Conservation (phyloP, 2,797 vertebrate genomes). For the Rhabdophis nuchalis region DNA sequence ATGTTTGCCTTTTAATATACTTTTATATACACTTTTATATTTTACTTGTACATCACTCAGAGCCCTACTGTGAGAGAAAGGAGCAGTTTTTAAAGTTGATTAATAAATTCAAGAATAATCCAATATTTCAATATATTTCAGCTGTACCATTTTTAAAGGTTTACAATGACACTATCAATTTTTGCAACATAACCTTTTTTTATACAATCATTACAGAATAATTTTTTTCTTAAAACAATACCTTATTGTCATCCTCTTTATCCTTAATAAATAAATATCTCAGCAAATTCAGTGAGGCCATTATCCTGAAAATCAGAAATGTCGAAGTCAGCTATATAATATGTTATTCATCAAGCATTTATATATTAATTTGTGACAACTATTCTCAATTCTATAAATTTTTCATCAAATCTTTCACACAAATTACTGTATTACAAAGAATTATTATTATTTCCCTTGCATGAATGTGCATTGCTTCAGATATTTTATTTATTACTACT, state of each 20-base stretch:
- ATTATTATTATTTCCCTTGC: not conserved
- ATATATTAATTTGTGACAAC: not conserved
- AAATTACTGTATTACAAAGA: not conserved
- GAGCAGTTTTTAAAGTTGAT: not conserved
- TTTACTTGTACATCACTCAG: not conserved
- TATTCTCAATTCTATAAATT: not conserved
- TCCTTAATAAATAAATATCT: slow-evolving; percentile 86
- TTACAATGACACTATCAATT: not conserved
- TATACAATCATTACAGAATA: not conserved
- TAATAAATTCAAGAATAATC: not conserved
- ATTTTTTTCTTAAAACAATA: slow-evolving; percentile 68
- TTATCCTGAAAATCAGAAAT: slow-evolving; percentile 79
- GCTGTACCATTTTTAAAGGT: not conserved
- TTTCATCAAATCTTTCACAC: not conserved
- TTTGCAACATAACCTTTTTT: not conserved
- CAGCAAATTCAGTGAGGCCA: slow-evolving; percentile 89
- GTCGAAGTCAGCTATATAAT: not conserved
- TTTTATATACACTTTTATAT: not conserved
- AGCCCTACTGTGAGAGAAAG: not conserved
- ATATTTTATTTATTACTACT: not conserved
- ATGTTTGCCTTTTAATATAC: not conserved
- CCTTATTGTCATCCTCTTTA: slow-evolving; percentile 74
- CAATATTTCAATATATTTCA: not conserved
- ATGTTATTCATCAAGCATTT: slow-evolving; percentile 10
- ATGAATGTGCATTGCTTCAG: not conserved